These are phyloP conservation scores for Indicator maculatus DNA, from an alignment of 2,113 vertebrate genomes.

Conservation along the genomic window DNA sequence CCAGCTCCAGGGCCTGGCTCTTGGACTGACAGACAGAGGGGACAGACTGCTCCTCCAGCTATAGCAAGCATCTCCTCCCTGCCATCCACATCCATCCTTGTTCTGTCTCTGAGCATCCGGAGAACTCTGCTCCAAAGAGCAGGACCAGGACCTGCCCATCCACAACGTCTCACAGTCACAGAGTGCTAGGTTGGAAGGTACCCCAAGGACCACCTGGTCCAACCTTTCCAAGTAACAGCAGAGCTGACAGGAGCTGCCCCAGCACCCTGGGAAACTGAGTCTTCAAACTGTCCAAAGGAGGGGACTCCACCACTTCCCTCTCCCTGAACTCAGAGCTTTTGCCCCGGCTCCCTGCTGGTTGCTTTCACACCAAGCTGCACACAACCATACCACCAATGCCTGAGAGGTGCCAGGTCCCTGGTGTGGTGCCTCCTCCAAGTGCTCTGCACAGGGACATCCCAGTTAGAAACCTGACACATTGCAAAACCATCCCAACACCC, in stretches of 20 bases:
- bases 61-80: neutral
- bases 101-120: neutral
- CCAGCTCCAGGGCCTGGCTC: neutral
- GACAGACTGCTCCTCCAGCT: rapidly evolving
- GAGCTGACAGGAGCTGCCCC: too few relatives aligned
- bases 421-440: rapidly evolving
- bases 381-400: rapidly evolving
- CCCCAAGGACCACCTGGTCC: too few relatives aligned
- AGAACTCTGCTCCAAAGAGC: rapidly evolving
- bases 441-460: rapidly evolving
- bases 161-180: neutral
- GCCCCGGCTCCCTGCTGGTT: neutral
- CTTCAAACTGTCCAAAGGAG: too few relatives aligned
- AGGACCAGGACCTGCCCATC: too few relatives aligned
- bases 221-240: too few relatives aligned
- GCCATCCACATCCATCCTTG: neutral
- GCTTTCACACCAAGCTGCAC: rapidly evolving
- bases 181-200: too few relatives aligned
- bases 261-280: too few relatives aligned
- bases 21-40: neutral
- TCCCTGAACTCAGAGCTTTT: neutral
- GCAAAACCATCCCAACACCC: rapidly evolving
- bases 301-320: too few relatives aligned
- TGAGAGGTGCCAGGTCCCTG: neutral
- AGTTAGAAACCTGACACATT: rapidly evolving